Conservation (phyloP, 2,888 invertebrate genomes). For the Cyclophora albipunctata region DNA sequence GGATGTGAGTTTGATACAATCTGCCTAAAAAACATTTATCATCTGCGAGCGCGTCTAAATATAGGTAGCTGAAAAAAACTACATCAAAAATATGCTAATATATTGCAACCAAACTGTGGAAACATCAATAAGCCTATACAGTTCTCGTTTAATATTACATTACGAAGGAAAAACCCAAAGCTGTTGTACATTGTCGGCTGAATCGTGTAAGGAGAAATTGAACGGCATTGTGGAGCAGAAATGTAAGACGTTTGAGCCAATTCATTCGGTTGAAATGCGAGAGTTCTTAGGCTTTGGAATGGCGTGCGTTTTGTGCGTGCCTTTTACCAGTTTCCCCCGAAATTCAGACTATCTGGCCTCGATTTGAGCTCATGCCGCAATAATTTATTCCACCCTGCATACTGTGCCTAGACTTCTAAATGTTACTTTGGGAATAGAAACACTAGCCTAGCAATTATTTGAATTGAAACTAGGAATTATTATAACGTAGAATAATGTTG, state of each 20-base stretch:
- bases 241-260: constrained; percentile 19
- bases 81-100: too few species aligned
- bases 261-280: constrained; percentile 15
- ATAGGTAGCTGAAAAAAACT: too few species aligned
- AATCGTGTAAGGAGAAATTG: constrained; percentile 4
- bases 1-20: too few species aligned
- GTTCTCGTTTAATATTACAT: too few species aligned
- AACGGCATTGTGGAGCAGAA: constrained; percentile 16
- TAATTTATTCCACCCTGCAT: constrained; percentile 67
- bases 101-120: too few species aligned
- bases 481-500: too few species aligned
- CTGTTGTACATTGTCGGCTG: constrained; percentile 22
- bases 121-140: too few species aligned
- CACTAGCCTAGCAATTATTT: not conserved
- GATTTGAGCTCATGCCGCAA: constrained; percentile 61
- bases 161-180: constrained; percentile 4
- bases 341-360: constrained; percentile 61
- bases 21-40: too few species aligned
- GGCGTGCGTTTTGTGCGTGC: constrained; percentile 68
- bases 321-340: constrained; percentile 57
- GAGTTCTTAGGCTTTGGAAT: constrained; percentile 35
- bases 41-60: too few species aligned
- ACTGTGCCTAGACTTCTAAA: constrained; percentile 45
- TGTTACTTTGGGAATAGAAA: not conserved
- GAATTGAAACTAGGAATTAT: not conserved